Base-by-base conservation (phyloP, 2,888 invertebrate genomes). In the Alviniconcha strummeri region DNA sequence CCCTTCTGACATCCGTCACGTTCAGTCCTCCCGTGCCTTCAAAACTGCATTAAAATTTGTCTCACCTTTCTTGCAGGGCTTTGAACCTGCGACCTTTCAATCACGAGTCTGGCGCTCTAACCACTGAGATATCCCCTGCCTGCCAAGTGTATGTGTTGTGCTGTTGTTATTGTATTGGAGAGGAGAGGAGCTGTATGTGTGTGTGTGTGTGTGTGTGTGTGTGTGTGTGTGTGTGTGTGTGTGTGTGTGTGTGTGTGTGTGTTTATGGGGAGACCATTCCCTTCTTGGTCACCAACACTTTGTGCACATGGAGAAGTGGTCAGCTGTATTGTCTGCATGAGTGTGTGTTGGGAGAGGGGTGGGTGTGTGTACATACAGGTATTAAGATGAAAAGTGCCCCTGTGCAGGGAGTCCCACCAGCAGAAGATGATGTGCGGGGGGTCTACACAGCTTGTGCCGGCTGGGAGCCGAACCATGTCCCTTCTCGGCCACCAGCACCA, bases 381-480 rank as follows among this genome's bases (percentile, higher is more conserved):
- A 36, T 36, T 36, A 36, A 36, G 36, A 36, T 36, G 36, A 36
- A 36, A 36, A 36, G 36, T 0, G 36, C 36, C 0, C 36, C 36
- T 36, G 36, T 87, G 55, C 89, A 94, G 94, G 84, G 98, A 99
- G 93, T 98, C 98, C 0, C 98, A 98, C 92, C 98, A 98, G 93
- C 98, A 98, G 92, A 95, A 98, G 67, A 94, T 98, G 85, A 96
- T 98, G 94, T 94, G 98, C 80, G 98, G 98, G 5, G 99, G 98
- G 93, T 98, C 98, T 0, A 98, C 98, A 0, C 97, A 98, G 95
- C 95, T 98, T 90, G 97, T 84, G 96, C 96, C 89, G 54, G 89
- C 15, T 95, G 96, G 89, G 82, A 91, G 85, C 95, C 96, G n/a
- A 96, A 97, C 19, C 94, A 98, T 77, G 97, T 98, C 92, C 96